Evolutionary conservation across 2,888 invertebrate species (phyloP), one percentile per base, ranked within the genome.

Genomic region (Mesochorus sp.): DNA sequence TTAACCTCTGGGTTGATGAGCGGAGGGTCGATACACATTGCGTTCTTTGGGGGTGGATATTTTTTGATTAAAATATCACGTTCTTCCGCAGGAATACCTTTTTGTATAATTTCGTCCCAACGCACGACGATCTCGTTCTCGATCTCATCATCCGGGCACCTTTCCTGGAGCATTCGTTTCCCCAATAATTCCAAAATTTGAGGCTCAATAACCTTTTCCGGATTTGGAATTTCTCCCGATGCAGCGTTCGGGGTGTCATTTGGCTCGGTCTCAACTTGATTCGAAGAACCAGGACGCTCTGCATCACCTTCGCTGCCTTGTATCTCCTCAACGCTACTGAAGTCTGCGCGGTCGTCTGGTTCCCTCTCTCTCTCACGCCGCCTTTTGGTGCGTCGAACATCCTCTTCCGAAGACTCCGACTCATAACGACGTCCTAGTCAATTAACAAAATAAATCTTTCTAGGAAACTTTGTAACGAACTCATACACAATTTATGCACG

Each of bases 51-150:
- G 3, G 57, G 57, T 10, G 57, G 57, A 17, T 59, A 37, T 39
- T 59, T 39, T 6, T 59, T 39, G 37, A 39, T 39, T 6, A 59
- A n/a, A 1, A 1, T 39, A 21, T 19, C 37, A 3, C 19, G 8
- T 10, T 59, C 57, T 21, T 59, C 39, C 5, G 57, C 8, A 31
- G 57, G 57, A 17, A 59, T 19, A 4, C 39, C 57, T 12, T 59
- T 59, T 12, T 59, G 8, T 5, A 59, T 10, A 59, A 59, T 59
- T 21, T 59, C 57, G 19, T 39, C 57, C 57, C 57, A 59, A 3
- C 57, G 19, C n/a, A 59, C 21, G 8, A 39, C 37, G 10, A 59
- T 39, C 39, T 59, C 57, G 14, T 0, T 59, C 5, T 8, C 19
- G 12, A 37, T 59, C 10, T 8, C 37, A 19, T 39, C 37, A 12